Evolutionary conservation across 2,888 invertebrate species (phyloP), one percentile per base, ranked within the genome.

Genomic region (Petrolisthes cinctipes): DNA sequence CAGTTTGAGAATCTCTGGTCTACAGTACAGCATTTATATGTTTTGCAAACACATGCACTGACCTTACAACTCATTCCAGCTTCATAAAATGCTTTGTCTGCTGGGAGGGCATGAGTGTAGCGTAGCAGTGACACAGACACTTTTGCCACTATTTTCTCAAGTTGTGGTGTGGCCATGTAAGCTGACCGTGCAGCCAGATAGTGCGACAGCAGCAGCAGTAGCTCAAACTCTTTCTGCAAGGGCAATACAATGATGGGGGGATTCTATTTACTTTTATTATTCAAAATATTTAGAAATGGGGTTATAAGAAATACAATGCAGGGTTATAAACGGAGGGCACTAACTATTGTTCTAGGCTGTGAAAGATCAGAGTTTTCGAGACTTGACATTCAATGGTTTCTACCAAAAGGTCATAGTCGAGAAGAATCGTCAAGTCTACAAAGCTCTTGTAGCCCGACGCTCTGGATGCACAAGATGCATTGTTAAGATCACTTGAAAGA

Each of bases 41-140:
- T 7, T 20, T 17, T 73, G 9, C 23, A 73, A 20, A 73, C 9
- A n/a, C 9, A 17, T 17, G 9, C 1, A 20, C n/a, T 83, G 85
- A 92, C 92, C 89, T 90, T 91, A 88, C 92, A 92, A 81, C 91
- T 91, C 61, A 91, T 91, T 68, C 94, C 94, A 37, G 95, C 95
- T 92, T 96, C 96, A 92, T 96, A 97, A 93, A 97, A 98, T 5
- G 95, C 96, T 91, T 98, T 97, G 93, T 99, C 99, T 0, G 98
- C 97, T 0, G 98, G 97, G 76, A 99, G 94, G 5, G 98, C 94
- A 91, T 99, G 98, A 0, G 97, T 96, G 92, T 98, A 96, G 0
- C 99, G 95, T 14, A 99, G 94, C 81, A 99, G 93, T 0, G 97
- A 95, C 9, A 97, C 94, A 0, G 97, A 96, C 53, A 97, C 94